Evolutionary conservation across 2,797 vertebrate genomes (phyloP), one percentile per base, ranked within the genome.

Genomic region (Enteromius radiatus): DNA sequence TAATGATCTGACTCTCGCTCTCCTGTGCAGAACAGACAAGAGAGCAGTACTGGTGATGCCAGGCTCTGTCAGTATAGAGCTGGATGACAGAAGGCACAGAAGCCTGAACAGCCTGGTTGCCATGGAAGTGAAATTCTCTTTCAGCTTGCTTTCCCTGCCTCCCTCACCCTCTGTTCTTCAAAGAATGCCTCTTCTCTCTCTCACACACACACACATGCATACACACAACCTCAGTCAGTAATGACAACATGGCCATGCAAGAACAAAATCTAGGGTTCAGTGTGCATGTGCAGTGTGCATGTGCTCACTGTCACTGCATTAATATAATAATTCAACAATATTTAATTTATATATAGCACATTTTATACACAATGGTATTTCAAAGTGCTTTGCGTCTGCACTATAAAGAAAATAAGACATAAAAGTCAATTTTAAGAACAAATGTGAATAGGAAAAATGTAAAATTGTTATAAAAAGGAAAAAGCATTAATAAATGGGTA

Each of bases 71-170:
- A 77, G 49, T 85, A 82, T 63, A 82, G 81, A 77, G 78, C 83
- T 78, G 80, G 67, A 83, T 86, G 76, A 85, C 88, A 88, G 88
- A 88, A 87, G 83, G 88, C 83, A 84, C 56, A 75, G 81, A 86
- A 89, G 78, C 73, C 82, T 76, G 76, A 84, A 83, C 83, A 83
- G 88, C 82, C 87, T 86, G 86, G 89, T 89, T 88, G 88, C 88
- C 88, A 89, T 88, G 88, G 88, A 89, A 89, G 84, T 88, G 78
- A 89, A 88, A 86, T 85, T 85, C 85, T 88, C 86, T 86, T 86
- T 87, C 86, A 86, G 83, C 83, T 80, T 90, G 80, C 78, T 84
- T 88, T 86, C 82, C 86, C 86, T 85, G 84, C 88, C 85, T 86
- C 85, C 83, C 76, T 84, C 86, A 86, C 82, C 84, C 86, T 86